Conservation (phyloP, 2,888 invertebrate species). For the Stenotaenia linearis region DNA sequence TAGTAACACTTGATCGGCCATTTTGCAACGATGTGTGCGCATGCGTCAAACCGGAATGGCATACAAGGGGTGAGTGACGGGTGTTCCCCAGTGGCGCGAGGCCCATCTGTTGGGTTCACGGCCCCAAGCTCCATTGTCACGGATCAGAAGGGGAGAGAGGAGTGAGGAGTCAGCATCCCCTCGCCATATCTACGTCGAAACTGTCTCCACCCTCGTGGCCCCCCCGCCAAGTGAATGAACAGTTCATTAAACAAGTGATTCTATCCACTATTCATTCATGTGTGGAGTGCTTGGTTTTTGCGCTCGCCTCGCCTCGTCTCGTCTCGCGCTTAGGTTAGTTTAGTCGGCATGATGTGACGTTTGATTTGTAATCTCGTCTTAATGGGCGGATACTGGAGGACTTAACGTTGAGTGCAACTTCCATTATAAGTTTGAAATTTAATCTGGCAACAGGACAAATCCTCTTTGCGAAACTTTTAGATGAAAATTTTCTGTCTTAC, state of each 20-base stretch:
- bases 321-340: background rate
- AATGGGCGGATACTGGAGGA: constrained; percentile 3
- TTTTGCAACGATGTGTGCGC: background rate
- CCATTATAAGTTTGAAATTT: constrained; percentile 15
- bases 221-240: constrained; percentile 10
- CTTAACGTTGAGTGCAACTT: constrained; percentile 19
- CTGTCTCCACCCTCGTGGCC: background rate
- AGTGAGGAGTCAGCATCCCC: background rate
- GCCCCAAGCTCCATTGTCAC: constrained; percentile 10
- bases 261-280: constrained; percentile 12
- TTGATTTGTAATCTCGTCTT: constrained; percentile 10
- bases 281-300: background rate
- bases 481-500: background rate
- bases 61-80: constrained; percentile 14
- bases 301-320: background rate
- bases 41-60: constrained; percentile 1
- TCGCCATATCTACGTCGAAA: background rate
- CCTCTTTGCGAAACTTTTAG: constrained; percentile 14
- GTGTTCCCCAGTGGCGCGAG: constrained; percentile 19
- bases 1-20: background rate
- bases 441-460: constrained; percentile 15
- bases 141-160: background rate
- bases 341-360: background rate
- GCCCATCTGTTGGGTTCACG: constrained; percentile 19
- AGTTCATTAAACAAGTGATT: constrained; percentile 19